Percentiles rank a stretch among this genome's conserved stretches.
phyloP scores from a whole-genome alignment of 2,797 vertebrate genomes.

The Poeciliopsis paucimaculata region DNA sequence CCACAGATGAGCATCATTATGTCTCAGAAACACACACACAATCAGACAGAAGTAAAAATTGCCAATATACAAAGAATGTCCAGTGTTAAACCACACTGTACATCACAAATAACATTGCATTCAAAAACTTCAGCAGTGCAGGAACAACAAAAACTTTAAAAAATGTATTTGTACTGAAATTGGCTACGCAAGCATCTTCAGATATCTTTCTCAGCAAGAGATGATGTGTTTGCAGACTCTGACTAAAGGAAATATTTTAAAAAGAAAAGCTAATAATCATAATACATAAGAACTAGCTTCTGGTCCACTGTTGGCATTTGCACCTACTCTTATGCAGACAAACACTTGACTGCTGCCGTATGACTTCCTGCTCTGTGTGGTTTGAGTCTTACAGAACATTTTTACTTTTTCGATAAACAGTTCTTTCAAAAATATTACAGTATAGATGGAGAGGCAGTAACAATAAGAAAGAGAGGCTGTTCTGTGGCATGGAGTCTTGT shows the following conservation, averaged over 20 bases:
- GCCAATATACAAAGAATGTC: constrained; percentile 18
- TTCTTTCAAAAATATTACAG: constrained; percentile 2
- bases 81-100: constrained; percentile 19
- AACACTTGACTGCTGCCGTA: neutral
- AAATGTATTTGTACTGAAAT: neutral
- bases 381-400: neutral
- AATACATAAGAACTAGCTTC: neutral
- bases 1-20: constrained; percentile 70
- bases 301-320: neutral
- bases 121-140: neutral
- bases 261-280: neutral
- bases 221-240: neutral
- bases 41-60: constrained; percentile 19
- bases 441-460: neutral
- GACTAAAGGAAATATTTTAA: neutral
- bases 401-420: neutral
- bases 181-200: neutral
- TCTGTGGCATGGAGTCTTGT: neutral
- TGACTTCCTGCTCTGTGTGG: neutral
- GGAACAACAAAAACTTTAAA: constrained; percentile 2
- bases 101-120: neutral
- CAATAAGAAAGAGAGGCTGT: neutral
- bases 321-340: neutral
- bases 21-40: constrained; percentile 34
- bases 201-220: constrained; percentile 5